Percentiles rank a stretch among this genome's conserved stretches.
Conservation (phyloP, 2,888 invertebrate species). For the Shargacucullia verbasci region DNA sequence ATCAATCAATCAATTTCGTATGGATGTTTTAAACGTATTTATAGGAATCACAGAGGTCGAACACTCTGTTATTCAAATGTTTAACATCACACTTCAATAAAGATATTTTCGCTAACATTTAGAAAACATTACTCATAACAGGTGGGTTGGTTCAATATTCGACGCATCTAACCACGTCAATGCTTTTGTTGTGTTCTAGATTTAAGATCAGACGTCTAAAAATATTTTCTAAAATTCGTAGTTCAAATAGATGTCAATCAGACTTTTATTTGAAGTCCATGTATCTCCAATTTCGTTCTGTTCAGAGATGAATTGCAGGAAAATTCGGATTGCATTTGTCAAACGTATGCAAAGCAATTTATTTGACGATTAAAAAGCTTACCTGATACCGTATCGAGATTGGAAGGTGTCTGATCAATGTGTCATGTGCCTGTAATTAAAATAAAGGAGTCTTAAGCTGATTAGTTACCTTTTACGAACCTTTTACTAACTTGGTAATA, state of each 20-base stretch:
- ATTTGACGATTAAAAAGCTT: background rate
- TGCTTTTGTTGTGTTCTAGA: constrained; percentile 20
- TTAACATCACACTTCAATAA: constrained; percentile 1
- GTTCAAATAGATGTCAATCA: constrained; percentile 10
- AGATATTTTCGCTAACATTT: constrained; percentile 16
- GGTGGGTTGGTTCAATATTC: constrained; percentile 8
- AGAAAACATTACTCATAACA: constrained; percentile 18
- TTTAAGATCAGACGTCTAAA: constrained; percentile 1
- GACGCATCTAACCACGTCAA: constrained; percentile 1
- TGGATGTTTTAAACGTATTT: too few species aligned
- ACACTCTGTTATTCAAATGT: background rate
- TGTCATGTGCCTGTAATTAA: too few species aligned
- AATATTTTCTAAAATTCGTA: constrained; percentile 6
- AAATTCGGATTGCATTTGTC: background rate
- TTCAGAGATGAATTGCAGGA: background rate
- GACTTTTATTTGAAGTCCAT: constrained; percentile 3
- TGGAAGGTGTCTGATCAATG: background rate
- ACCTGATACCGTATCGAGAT: background rate
- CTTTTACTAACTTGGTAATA: too few species aligned
- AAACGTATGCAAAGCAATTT: background rate
- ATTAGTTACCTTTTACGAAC: too few species aligned
- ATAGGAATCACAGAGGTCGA: too few species aligned
- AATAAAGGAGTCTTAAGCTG: too few species aligned
- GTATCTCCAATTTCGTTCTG: background rate
- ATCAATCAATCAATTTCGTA: too few species aligned